phyloP scores from a whole-genome alignment of 2,113 vertebrate genomes.

The Varanus komodoensis region DNA sequence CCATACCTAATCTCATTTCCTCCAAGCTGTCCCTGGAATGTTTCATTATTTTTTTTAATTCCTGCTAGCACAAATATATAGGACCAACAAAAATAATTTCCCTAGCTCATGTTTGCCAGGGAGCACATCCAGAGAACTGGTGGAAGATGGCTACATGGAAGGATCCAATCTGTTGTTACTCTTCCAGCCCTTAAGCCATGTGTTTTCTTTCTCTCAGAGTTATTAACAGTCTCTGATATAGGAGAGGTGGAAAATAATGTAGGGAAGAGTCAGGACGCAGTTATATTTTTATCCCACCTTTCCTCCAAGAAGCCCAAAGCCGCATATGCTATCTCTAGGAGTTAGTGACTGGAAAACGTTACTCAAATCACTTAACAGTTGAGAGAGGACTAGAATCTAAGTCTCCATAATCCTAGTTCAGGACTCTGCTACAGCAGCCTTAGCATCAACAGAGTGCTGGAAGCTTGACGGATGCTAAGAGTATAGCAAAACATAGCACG shows the following conservation, averaged over 20 bases:
- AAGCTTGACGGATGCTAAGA: neutral
- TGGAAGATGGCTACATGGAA: neutral
- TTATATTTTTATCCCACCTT: too few relatives aligned
- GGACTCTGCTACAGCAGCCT: neutral
- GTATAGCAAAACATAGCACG: neutral
- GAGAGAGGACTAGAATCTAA: too few relatives aligned
- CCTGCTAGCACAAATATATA: neutral
- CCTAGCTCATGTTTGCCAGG: neutral
- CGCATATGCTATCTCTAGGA: too few relatives aligned
- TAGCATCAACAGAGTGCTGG: too few relatives aligned
- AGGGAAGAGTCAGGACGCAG: neutral
- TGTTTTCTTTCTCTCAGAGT: neutral
- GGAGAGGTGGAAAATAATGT: too few relatives aligned
- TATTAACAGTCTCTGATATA: neutral
- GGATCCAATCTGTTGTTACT: neutral
- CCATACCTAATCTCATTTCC: too few relatives aligned
- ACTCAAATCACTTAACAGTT: too few relatives aligned
- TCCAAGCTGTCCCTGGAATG: neutral
- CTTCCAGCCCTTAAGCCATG: too few relatives aligned
- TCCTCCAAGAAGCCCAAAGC: too few relatives aligned
- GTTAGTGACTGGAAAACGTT: too few relatives aligned
- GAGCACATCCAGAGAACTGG: neutral
- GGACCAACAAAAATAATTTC: neutral
- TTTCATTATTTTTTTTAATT: too few relatives aligned
- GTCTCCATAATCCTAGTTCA: too few relatives aligned